These are phyloP conservation scores for Fragum fragum DNA, from an alignment of 2,888 invertebrate species.

Conservation along the genomic window DNA sequence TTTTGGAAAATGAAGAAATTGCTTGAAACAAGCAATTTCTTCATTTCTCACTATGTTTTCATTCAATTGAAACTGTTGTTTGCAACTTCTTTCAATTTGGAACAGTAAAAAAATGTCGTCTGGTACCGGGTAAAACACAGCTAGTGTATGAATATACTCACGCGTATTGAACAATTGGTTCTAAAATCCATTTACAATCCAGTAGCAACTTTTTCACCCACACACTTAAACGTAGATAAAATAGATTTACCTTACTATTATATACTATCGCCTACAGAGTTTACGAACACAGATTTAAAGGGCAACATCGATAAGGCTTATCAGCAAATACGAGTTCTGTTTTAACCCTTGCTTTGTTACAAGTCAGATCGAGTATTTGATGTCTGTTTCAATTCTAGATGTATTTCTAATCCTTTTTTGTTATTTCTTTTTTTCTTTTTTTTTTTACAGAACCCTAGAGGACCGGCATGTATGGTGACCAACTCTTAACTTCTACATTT, in stretches of 20 bases:
- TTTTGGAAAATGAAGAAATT: too few species aligned
- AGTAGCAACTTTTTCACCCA: background rate
- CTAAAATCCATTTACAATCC: background rate
- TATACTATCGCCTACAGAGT: background rate
- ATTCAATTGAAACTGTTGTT: background rate
- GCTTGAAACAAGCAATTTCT: too few species aligned
- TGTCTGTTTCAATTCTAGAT: too few species aligned
- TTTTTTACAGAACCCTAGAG: too few species aligned
- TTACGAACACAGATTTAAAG: background rate
- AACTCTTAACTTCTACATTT: too few species aligned
- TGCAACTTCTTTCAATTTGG: too few species aligned
- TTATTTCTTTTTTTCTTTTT: too few species aligned
- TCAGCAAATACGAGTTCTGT: background rate
- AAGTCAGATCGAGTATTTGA: too few species aligned
- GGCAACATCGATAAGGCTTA: background rate
- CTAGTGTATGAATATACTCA: background rate
- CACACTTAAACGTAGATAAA: background rate
- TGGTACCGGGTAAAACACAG: background rate
- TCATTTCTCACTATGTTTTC: background rate
- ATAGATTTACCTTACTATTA: background rate
- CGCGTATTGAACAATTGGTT: background rate
- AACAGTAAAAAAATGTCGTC: too few species aligned
- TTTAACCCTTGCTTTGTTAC: background rate
- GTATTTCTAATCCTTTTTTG: too few species aligned
- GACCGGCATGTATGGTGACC: too few species aligned